Base-by-base conservation (phyloP, 2,113 vertebrate genomes). In the Nipponia nippon region DNA sequence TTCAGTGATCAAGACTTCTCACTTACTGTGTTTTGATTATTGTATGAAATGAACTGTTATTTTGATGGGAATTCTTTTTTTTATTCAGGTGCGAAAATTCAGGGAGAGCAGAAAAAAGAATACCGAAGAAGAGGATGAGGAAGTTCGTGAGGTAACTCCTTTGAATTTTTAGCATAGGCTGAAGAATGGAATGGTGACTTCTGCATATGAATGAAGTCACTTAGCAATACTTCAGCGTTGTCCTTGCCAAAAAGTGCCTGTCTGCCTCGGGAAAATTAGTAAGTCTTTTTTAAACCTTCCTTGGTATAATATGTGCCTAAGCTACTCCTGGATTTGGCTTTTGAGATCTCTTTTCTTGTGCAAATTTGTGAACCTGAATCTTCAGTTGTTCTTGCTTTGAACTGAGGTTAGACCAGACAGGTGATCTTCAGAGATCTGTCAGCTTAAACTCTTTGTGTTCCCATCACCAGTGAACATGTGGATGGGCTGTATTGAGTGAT, bases 91-190 rank as follows among this genome's bases (percentile, higher is more conserved):
- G 47, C 97, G 95, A 79, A 98, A 90, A 92, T 99, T 99, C 94
- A 98, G 99, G 95, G 99, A 99, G 49, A 99, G 98, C 50, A 98
- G 98, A 83, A 99, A 98, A 97, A 99, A 98, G 97, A 99, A 99
- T 87, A 98, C 97, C 0, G 96, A 97, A 20, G 99, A 99, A 69
- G 99, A 99, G 83, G 99, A 99, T 27, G 98, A 99, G 70, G 99
- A 99, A 92, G 99, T 99, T 77, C 98, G 82, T 97, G 99, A 99
- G 98, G 99, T 99, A 97, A 97, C 70, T 95, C 29, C 70, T 85
- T 56, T 90, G 61, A 71, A 27, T 85, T 89, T 79, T 83, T 32
- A 92, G 29, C 11, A 4, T 14, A 62, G n/a, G 11, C 17, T 90
- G 49, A 82, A 88, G 46, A 88, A 23, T 62, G 9, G 20, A 44